Conservation (phyloP, 2,888 invertebrate species). For the Drosophila birchii region DNA sequence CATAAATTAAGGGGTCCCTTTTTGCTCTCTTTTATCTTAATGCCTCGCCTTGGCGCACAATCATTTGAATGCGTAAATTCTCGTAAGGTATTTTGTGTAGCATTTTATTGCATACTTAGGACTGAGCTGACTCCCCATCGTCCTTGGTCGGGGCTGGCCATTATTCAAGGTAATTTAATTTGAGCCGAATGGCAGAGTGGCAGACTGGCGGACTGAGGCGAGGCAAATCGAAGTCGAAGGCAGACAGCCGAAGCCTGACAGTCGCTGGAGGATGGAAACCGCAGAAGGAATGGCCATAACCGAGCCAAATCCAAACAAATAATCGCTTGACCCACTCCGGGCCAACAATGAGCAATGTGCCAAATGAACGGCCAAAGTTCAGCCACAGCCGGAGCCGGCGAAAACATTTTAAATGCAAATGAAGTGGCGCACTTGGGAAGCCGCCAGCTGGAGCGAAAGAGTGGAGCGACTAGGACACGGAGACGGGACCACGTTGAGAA, state of each 20-base stretch:
- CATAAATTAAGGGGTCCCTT: conserved; percentile 71
- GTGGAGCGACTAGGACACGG: conserved; percentile 21
- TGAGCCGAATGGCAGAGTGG: conserved; percentile 44
- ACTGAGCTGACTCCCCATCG: conserved; percentile 33
- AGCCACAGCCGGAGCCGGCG: conserved; percentile 14
- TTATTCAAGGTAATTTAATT: conserved; percentile 67
- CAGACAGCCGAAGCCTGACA: conserved; percentile 9
- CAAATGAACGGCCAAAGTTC: conserved; percentile 73
- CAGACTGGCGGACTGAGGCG: background rate
- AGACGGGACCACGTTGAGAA: conserved; percentile 34
- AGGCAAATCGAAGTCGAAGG: conserved; percentile 37
- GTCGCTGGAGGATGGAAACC: conserved; percentile 15
- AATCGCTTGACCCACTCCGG: conserved; percentile 70
- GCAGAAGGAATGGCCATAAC: conserved; percentile 30
- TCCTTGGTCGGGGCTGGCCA: conserved; percentile 17
- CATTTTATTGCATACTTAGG: conserved; percentile 72
- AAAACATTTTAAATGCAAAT: conserved; percentile 79
- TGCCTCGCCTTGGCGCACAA: conserved; percentile 48
- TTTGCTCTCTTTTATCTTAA: conserved; percentile 51
- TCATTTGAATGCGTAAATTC: conserved; percentile 67
- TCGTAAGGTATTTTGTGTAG: conserved; percentile 60
- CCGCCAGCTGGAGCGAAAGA: conserved; percentile 51
- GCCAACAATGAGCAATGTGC: conserved; percentile 74
- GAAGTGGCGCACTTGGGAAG: conserved; percentile 71
- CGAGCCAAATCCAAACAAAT: conserved; percentile 44